These are phyloP conservation scores for Anguilla rostrata DNA, from an alignment of 2,113 vertebrate species.

Conservation along the genomic window DNA sequence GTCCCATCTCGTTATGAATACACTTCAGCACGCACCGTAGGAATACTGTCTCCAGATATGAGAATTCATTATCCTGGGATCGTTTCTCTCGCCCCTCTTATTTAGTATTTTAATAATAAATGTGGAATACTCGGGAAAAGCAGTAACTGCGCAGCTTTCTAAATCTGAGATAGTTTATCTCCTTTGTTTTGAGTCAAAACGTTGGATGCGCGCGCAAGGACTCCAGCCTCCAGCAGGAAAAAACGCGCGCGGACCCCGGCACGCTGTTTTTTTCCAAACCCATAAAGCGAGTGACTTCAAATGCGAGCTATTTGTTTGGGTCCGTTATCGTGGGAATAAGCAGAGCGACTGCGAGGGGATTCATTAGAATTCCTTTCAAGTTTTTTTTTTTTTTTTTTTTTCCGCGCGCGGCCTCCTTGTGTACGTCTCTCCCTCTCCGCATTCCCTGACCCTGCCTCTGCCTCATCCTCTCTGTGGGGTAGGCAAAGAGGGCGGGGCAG, in stretches of 20 bases:
- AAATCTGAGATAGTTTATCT: neutral
- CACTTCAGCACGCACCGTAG: neutral
- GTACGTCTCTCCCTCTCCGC: conserved; percentile 64
- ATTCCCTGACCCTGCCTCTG: conserved; percentile 71
- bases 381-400: conserved; percentile 41
- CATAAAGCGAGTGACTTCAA: conserved; percentile 78
- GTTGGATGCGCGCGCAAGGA: neutral
- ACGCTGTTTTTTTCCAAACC: conserved; percentile 67
- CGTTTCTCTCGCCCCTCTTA: conserved; percentile 34
- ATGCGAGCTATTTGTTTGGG: conserved; percentile 80
- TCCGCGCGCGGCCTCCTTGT: conserved; percentile 68
- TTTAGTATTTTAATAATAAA: neutral
- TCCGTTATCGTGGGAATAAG: conserved; percentile 77
- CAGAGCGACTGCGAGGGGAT: conserved; percentile 64
- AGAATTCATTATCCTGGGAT: neutral
- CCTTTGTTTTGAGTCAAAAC: neutral
- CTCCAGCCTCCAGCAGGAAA: neutral
- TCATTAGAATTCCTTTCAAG: conserved; percentile 83
- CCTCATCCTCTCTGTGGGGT: conserved; percentile 60
- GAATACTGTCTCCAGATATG: conserved; percentile 11
- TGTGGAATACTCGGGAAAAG: neutral
- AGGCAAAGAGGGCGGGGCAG: conserved; percentile 61
- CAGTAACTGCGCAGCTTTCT: neutral
- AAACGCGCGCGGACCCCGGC: conserved; percentile 37
- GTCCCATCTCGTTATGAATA: neutral